A percentile compares a stretch with the other conserved stretches of the same genome.
These are phyloP conservation scores for Helicorthomorpha holstii DNA, from an alignment of 1,140 invertebrate species.

Conservation along the genomic window DNA sequence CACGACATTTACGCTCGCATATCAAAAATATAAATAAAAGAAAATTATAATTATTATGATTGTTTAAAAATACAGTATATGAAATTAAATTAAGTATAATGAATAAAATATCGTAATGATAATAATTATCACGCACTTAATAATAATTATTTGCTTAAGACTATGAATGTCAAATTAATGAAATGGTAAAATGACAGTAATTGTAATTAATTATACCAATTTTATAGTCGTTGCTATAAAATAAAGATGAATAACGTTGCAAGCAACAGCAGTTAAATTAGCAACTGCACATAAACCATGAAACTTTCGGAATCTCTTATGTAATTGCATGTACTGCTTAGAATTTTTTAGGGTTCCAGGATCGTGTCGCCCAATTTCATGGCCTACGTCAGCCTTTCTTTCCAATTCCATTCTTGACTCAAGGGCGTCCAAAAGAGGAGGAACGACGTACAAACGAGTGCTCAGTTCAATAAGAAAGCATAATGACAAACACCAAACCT, in stretches of 20 bases:
- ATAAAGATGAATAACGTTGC: constrained; percentile 47
- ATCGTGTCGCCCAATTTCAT: constrained; percentile 46
- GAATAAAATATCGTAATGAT: too few species aligned
- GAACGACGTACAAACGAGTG: constrained; percentile 46
- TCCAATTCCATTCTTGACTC: constrained; percentile 33
- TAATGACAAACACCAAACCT: constrained; percentile 43
- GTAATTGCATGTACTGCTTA: constrained; percentile 47
- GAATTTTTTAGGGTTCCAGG: constrained; percentile 45
- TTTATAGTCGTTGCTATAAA: constrained; percentile 47
- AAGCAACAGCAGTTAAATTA: constrained; percentile 50
- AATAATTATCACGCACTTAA: too few species aligned
- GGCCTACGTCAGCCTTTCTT: constrained; percentile 45
- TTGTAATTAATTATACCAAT: too few species aligned
- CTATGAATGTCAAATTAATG: too few species aligned
- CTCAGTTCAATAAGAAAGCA: constrained; percentile 48
- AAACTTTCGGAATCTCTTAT: constrained; percentile 43
- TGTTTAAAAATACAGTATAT: too few species aligned
- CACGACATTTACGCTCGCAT: too few species aligned
- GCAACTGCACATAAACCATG: constrained; percentile 51
- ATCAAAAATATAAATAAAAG: too few species aligned
- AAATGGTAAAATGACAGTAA: too few species aligned
- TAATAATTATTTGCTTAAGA: too few species aligned
- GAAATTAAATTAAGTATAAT: too few species aligned
- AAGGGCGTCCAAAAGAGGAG: constrained; percentile 37
- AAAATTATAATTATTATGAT: too few species aligned